Base-by-base conservation (phyloP, 2,797 vertebrate genomes). In the Allobates femoralis region DNA sequence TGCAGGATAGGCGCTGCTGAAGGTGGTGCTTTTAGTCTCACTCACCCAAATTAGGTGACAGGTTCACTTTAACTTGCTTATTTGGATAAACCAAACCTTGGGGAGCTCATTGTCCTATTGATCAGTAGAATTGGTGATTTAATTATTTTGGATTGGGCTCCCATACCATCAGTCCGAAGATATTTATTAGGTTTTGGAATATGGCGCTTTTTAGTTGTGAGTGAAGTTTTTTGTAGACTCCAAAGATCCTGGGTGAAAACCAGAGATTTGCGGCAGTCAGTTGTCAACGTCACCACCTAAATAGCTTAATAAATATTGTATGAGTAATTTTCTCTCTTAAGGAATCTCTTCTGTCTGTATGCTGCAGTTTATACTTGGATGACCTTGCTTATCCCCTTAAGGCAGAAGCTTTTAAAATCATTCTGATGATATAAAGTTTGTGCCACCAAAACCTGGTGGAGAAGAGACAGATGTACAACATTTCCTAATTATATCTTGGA, bases 321-420 rank as follows among this genome's bases (percentile, higher is more conserved):
- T 74, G 71, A 74, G 71, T 74, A 37, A 71, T 71, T 71, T 50
- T 73, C 69, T 74, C 41, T 41, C 71, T 50, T 74, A 74, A 74
- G 71, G 41, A 74, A 74, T 41, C 71, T 50, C 26, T 11, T n/a
- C 41, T 50, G 71, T 74, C 71, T 50, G 2, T 74, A 26, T 50
- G 23, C 41, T 23, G 46, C 50, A 74, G 46, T 74, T 74, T 74
- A 16, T 74, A 26, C 23, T 26, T 50, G 71, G 41, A 50, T 74
- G 37, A 74, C 71, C 71, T 74, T 74, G 41, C 23, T 50, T 74
- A 41, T 71, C 21, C 34, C 67, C 67, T 71, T 12, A 50, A 74
- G 41, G 67, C n/a, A 46, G 34, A 73, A 41, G 19, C 69, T 74
- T 74, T 73, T 10, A 73, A 73, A 73, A 46, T 50, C n/a, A 74